Conservation (phyloP, 2,113 vertebrate genomes). For the Dunckerocampus dactyliophorus region DNA sequence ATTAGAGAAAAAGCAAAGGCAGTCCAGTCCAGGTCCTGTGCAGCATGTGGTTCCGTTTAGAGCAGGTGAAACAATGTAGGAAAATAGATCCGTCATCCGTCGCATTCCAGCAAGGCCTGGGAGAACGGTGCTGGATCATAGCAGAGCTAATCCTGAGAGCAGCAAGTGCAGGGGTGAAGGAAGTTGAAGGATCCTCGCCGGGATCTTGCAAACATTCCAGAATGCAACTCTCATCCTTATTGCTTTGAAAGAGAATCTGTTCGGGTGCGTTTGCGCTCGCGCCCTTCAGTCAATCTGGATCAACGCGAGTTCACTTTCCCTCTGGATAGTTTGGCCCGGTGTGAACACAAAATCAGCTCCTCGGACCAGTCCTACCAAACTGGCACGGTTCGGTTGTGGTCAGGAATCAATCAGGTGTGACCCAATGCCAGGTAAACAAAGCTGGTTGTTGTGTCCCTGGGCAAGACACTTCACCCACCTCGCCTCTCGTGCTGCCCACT, state of each 20-base stretch:
- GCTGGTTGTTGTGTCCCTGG: too few relatives aligned
- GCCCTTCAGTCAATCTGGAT: not conserved
- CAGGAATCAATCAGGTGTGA: not conserved
- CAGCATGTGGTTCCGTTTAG: constrained; percentile 74
- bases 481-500: too few relatives aligned
- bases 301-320: not conserved
- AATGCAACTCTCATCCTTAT: not conserved
- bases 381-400: not conserved
- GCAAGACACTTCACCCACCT: too few relatives aligned
- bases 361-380: not conserved
- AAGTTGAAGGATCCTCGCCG: constrained; percentile 19
- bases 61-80: constrained; percentile 80
- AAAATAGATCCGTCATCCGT: constrained; percentile 76
- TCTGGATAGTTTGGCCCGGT: not conserved
- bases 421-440: not conserved
- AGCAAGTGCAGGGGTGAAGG: constrained; percentile 33
- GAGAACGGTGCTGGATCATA: constrained; percentile 71
- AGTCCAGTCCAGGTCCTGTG: constrained; percentile 39
- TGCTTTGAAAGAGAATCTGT: not conserved
- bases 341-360: not conserved
- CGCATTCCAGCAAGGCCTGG: constrained; percentile 63
- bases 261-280: not conserved
- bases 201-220: not conserved
- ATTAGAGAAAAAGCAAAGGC: constrained; percentile 70
- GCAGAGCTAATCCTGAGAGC: constrained; percentile 62